phyloP scores from a whole-genome alignment of 2,113 vertebrate genomes.

The Corynorhinus townsendii region DNA sequence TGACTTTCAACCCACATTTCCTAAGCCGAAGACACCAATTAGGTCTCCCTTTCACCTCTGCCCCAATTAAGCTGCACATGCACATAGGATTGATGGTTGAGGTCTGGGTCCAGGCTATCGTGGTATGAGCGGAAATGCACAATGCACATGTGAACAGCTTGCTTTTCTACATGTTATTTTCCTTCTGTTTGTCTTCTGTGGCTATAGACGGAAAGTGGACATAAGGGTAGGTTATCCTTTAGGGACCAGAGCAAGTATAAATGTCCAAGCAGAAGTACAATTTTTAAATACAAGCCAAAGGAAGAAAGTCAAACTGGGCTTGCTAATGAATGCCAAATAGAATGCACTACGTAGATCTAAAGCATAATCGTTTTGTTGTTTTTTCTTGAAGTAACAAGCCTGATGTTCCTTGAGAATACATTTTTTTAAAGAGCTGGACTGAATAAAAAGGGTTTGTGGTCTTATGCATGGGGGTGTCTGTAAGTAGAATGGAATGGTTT shows the following conservation, averaged over 20 bases:
- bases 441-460: neutral
- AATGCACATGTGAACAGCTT: neutral
- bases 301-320: conserved; percentile 22
- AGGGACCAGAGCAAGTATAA: neutral
- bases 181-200: neutral
- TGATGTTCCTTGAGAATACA: neutral
- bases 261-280: conserved; percentile 15
- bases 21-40: neutral
- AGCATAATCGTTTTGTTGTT: neutral
- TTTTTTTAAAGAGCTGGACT: neutral
- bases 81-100: neutral
- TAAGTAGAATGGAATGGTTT: neutral
- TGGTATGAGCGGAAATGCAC: neutral
- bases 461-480: neutral
- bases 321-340: conserved; percentile 24
- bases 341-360: neutral
- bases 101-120: neutral
- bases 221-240: neutral
- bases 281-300: neutral
- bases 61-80: neutral
- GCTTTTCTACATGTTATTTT: neutral
- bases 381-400: too few relatives aligned
- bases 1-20: neutral
- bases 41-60: neutral
- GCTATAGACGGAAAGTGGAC: neutral